phyloP scores from a whole-genome alignment of 2,888 invertebrate genomes.

The Proisotoma minuta region DNA sequence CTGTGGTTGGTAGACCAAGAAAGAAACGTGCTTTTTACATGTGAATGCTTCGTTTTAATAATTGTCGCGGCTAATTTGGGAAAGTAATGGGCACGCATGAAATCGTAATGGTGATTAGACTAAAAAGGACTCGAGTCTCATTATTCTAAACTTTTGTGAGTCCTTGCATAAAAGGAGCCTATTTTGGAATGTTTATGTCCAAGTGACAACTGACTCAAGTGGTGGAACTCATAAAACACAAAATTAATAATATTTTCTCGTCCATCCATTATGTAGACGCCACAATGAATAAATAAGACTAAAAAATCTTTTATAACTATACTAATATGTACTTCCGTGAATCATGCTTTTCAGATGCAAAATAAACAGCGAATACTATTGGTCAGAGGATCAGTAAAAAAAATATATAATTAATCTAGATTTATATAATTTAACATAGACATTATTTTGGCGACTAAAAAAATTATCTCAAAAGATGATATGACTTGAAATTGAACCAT shows the following conservation, averaged over 20 bases:
- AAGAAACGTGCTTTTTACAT: conserved; percentile 40
- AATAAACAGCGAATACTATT: too few species aligned
- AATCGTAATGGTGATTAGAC: conserved; percentile 13
- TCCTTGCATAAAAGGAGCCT: not conserved
- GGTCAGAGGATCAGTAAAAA: too few species aligned
- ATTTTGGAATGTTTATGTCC: not conserved
- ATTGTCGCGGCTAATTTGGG: conserved; percentile 37
- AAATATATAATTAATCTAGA: too few species aligned
- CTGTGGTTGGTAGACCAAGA: not conserved
- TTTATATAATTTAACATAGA: too few species aligned
- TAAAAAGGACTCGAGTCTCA: not conserved
- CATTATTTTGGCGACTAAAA: too few species aligned
- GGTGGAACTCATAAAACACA: not conserved
- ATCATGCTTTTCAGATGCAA: too few species aligned
- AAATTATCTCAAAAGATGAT: too few species aligned
- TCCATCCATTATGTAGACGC: too few species aligned
- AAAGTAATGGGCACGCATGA: conserved; percentile 36
- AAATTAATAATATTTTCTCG: not conserved
- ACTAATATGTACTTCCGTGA: too few species aligned
- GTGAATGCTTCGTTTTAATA: conserved; percentile 38
- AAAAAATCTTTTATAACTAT: too few species aligned
- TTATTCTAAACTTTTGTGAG: not conserved
- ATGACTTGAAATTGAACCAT: too few species aligned
- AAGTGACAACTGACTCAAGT: not conserved
- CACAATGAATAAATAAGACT: too few species aligned